A percentile compares a stretch with the other conserved stretches of the same genome.
Conservation (phyloP, 2,797 vertebrate genomes). For the Microhierax caerulescens region DNA sequence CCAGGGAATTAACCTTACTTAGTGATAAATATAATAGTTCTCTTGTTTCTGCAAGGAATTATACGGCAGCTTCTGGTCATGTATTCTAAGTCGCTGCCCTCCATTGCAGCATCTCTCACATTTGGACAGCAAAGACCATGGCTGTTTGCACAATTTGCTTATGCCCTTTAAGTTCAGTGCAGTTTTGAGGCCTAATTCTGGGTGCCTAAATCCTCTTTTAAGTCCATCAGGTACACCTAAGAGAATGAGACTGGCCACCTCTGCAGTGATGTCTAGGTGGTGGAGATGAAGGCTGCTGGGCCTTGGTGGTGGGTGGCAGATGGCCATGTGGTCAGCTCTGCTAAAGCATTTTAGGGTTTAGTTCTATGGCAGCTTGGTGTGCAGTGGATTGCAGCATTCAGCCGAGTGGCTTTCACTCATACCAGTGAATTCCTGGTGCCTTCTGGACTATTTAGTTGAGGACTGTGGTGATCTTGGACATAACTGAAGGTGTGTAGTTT, state of each 20-base stretch:
- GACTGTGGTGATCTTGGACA: background rate
- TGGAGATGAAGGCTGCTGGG: background rate
- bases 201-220: background rate
- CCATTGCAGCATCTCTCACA: background rate
- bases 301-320: accelerated
- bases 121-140: background rate
- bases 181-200: background rate
- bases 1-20: slow-evolving; percentile 22
- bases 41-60: background rate
- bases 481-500: background rate
- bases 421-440: background rate
- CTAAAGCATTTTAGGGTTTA: background rate
- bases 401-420: background rate
- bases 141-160: background rate
- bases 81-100: background rate
- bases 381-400: background rate
- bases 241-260: background rate
- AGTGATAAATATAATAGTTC: background rate
- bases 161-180: background rate
- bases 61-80: background rate
- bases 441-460: background rate
- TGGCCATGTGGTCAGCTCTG: background rate
- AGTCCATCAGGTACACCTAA: background rate
- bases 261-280: background rate
- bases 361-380: background rate